Evolutionary conservation across 2,113 vertebrate genomes (phyloP).

Genomic region (Pangasianodon gigas): DNA sequence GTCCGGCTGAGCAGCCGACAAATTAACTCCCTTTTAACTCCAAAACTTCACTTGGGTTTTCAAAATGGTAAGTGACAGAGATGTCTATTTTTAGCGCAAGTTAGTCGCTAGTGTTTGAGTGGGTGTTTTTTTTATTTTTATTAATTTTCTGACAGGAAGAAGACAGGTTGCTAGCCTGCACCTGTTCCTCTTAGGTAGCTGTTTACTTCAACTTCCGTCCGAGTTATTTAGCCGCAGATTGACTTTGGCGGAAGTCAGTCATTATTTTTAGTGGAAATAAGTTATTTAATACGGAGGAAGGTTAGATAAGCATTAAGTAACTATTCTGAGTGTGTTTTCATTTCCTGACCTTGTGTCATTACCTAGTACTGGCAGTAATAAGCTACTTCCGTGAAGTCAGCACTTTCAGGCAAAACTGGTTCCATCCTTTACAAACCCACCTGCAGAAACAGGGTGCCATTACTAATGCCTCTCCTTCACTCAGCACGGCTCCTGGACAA

Average conservation of each 20-base stretch:
- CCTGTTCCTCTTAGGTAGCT: constrained; percentile 36
- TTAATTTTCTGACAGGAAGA: not conserved
- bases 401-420: constrained; percentile 64
- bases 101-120: too few relatives aligned
- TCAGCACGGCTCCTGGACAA: not conserved
- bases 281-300: not conserved
- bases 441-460: not conserved
- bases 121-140: not conserved
- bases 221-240: not conserved
- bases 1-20: constrained; percentile 2
- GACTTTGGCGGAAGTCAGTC: not conserved
- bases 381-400: not conserved
- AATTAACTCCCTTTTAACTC: constrained; percentile 13
- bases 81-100: not conserved
- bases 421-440: constrained; percentile 52
- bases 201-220: constrained; percentile 2
- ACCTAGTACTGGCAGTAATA: not conserved
- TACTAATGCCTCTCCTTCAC: not conserved
- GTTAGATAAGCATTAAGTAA: not conserved
- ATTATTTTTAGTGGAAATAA: too few relatives aligned
- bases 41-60: not conserved
- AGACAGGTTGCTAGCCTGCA: constrained; percentile 18
- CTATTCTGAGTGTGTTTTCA: not conserved
- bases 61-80: constrained; percentile 49
- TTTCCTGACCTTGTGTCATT: not conserved